Evolutionary conservation across 2,113 vertebrate genomes (phyloP).

Genomic region (human (Homo sapiens)): GRCh38 chr16:67243001-67243500

Average conservation of each 20-base stretch:
- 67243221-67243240: background rate
- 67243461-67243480: no score
- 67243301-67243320: background rate
- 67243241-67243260: constrained; percentile 25
- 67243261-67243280: constrained; percentile 34
- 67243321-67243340: background rate
- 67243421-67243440: no score
- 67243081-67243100: background rate
- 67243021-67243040: background rate
- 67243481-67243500: no score
- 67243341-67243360: background rate
- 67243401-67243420: no score
- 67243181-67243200: background rate
- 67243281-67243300: constrained; percentile 10
- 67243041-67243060: background rate
- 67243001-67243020: background rate
- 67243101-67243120: background rate
- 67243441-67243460: no score
- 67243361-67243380: background rate
- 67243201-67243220: background rate
- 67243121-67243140: background rate
- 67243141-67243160: background rate
- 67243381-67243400: no score
- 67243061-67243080: constrained; percentile 20
- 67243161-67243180: constrained; percentile 38